Evolutionary conservation across 1,140 invertebrate genomes (phyloP).

Genomic region (Drosophila sucinea): DNA sequence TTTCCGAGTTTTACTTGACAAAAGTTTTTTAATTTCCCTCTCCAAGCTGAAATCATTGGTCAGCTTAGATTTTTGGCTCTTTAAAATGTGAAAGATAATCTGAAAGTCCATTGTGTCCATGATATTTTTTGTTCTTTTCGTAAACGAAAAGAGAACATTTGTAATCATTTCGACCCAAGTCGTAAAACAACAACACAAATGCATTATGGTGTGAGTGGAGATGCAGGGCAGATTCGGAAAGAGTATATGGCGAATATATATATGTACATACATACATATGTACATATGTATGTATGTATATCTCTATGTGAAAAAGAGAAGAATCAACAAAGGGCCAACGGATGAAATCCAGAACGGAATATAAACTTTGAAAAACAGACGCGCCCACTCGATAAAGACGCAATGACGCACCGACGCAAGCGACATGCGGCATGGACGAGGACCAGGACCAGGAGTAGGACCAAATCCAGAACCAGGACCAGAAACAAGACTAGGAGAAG

Average conservation of each 20-base stretch:
- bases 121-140: slow-evolving; percentile 9
- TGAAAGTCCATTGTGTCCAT: not conserved
- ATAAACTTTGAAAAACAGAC: slow-evolving; percentile 44
- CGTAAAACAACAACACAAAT: slow-evolving; percentile 4
- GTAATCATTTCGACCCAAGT: slow-evolving; percentile 62
- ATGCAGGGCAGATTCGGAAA: not conserved
- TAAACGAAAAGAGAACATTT: slow-evolving; percentile 33
- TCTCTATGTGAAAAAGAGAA: slow-evolving; percentile 20
- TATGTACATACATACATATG: slow-evolving; percentile 2
- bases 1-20: not conserved
- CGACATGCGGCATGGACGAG: not conserved
- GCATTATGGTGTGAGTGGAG: slow-evolving; percentile 8
- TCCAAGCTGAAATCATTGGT: not conserved
- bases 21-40: slow-evolving; percentile 3
- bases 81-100: slow-evolving; percentile 26
- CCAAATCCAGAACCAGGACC: not conserved
- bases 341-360: slow-evolving; percentile 33
- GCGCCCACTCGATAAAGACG: slow-evolving; percentile 33
- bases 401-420: not conserved
- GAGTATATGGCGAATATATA: not conserved
- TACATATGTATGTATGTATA: not conserved
- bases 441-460: not conserved
- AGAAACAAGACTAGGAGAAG: not conserved
- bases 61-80: not conserved
- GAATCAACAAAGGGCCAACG: slow-evolving; percentile 28